Evolutionary conservation across 2,888 invertebrate species (phyloP), one percentile per base, ranked within the genome.

Genomic region (Drosophila maculinotata): DNA sequence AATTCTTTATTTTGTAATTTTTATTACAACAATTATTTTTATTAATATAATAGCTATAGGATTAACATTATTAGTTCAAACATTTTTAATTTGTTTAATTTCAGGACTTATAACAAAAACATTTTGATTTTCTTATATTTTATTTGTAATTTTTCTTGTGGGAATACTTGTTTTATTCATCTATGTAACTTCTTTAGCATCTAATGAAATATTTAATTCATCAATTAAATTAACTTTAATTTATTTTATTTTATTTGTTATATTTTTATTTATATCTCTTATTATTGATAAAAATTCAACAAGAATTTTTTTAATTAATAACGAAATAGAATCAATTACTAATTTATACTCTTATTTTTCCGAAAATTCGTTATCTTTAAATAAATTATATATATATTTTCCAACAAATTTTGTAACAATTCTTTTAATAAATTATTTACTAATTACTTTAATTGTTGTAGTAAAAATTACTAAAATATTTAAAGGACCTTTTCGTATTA

Each of bases 101-200:
- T 88, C 92, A 69, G 92, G 93, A 47, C 86, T 92, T 89, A 71
- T 93, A 87, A 91, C 92, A 75, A 90, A 92, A 89, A 92, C 92
- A 59, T 93, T 93, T 80, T 94, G 93, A 93, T 94, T 93, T 84
- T 93, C 93, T 0, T 94, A 94, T 90, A 93, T 94, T 89, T 82
- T 94, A 92, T 93, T 94, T 87, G 84, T 94, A 91, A 92, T 93
- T 79, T 93, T 94, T 90, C 84, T 94, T 89, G 94, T 94, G 14
- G 94, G 94, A 12, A 91, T 95, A 92, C 76, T 95, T 92, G 92
- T 95, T 7, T 78, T 94, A 92, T 94, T 94, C 92, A 92, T 94
- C 90, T 95, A 94, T 90, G 93, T 94, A 2, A 93, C 93, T 58
- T 94, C 94, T 73, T 87, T 94, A 90, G 93, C 93, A 0, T 93